A percentile compares a stretch with the other conserved stretches of the same genome.
These are phyloP conservation scores for Stercorarius parasiticus DNA, from an alignment of 2,113 vertebrate genomes.

Conservation along the genomic window DNA sequence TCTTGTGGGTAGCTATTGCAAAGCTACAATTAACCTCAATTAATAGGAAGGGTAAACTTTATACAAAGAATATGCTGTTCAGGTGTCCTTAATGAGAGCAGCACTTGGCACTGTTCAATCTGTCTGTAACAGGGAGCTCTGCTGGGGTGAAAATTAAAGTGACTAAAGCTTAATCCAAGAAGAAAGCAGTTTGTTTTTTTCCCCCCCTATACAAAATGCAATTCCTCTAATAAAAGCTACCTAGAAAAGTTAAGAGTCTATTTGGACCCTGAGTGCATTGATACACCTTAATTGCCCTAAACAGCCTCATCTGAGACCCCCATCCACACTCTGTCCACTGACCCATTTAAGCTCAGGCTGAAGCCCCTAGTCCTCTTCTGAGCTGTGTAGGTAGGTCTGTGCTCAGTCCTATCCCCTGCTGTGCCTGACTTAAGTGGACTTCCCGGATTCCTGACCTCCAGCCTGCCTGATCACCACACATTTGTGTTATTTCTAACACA, in stretches of 20 bases:
- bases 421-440: background rate
- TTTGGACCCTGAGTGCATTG: background rate
- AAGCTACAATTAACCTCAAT: conserved; percentile 42
- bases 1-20: background rate
- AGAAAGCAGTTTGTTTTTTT: background rate
- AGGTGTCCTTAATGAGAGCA: conserved; percentile 29
- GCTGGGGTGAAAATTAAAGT: conserved; percentile 26
- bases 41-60: conserved; percentile 26
- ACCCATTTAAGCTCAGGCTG: background rate
- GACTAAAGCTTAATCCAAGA: background rate
- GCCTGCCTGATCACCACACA: background rate
- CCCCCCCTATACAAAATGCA: background rate
- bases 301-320: background rate
- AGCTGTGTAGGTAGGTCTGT: background rate
- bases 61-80: background rate
- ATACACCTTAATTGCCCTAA: background rate
- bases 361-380: background rate
- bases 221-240: background rate
- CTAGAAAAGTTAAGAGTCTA: background rate
- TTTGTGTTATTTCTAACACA: background rate
- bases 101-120: background rate
- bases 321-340: background rate
- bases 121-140: background rate
- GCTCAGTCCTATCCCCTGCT: background rate
- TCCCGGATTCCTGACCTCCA: background rate